Conservation (phyloP, 1,140 invertebrate genomes). For the Octopus bimaculoides region DNA sequence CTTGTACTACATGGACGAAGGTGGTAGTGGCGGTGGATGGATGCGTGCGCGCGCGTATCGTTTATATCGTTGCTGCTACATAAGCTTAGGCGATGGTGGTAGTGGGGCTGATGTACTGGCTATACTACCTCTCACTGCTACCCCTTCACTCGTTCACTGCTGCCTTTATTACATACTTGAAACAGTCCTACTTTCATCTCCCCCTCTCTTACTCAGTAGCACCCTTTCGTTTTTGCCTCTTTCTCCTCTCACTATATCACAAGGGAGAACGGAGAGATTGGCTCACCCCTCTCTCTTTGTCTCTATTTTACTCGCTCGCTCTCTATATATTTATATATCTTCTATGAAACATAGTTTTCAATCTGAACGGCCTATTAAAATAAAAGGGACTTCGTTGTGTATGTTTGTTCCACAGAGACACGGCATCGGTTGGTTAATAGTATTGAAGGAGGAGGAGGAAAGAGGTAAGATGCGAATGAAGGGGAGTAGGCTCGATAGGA, state of each 20-base stretch:
- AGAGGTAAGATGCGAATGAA: not conserved
- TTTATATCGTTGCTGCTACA: not conserved
- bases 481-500: not conserved
- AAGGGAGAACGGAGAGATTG: no score
- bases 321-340: not conserved
- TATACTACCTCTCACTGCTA: not conserved
- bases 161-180: not conserved
- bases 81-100: not conserved
- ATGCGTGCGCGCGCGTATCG: not conserved
- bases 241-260: no score
- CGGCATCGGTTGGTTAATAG: not conserved
- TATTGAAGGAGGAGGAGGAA: not conserved
- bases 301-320: not conserved
- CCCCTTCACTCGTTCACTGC: not conserved
- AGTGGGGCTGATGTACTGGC: not conserved
- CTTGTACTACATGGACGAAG: not conserved
- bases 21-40: not conserved
- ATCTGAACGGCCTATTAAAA: conserved; percentile 10
- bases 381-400: not conserved
- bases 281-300: no score
- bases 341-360: conserved; percentile 5
- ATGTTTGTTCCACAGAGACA: not conserved
- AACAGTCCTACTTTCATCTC: not conserved
- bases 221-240: no score
- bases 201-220: not conserved